A percentile compares a stretch with the other conserved stretches of the same genome.
phyloP scores from a whole-genome alignment of 2,797 vertebrate genomes.

The Necrosyrtes monachus region DNA sequence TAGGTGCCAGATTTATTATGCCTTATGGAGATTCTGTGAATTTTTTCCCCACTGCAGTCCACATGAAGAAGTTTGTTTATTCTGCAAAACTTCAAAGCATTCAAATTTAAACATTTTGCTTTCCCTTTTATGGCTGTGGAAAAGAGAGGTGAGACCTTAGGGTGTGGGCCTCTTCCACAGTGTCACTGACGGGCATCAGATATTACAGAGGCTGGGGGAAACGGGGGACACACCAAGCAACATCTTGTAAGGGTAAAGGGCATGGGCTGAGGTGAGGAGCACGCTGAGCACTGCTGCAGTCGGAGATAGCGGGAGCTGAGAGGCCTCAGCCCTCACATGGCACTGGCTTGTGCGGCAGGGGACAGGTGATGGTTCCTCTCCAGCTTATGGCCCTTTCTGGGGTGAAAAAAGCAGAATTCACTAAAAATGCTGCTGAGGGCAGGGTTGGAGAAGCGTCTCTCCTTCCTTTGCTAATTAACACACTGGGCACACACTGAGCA shows the following conservation, averaged over 20 bases:
- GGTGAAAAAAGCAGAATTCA: background rate
- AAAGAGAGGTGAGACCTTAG: background rate
- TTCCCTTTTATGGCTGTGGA: conserved; percentile 1
- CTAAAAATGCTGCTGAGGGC: background rate
- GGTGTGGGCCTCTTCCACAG: background rate
- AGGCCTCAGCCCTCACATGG: background rate
- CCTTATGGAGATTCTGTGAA: background rate
- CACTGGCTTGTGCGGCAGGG: accelerated
- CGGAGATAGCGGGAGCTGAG: background rate
- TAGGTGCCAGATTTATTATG: background rate
- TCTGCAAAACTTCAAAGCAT: conserved; percentile 16
- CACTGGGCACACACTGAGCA: background rate
- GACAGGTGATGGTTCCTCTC: background rate
- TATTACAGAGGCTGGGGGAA: background rate
- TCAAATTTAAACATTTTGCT: conserved; percentile 1
- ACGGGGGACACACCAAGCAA: background rate
- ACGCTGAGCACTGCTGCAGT: background rate
- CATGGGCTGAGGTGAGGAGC: background rate
- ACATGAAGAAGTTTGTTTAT: conserved; percentile 1
- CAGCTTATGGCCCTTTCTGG: background rate
- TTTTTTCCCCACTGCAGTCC: background rate
- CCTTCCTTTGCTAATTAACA: background rate
- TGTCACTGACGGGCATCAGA: background rate
- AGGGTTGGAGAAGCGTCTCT: background rate
- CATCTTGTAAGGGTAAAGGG: background rate